These are phyloP conservation scores for Siniperca knerii DNA, from an alignment of 2,113 vertebrate genomes.

Conservation along the genomic window DNA sequence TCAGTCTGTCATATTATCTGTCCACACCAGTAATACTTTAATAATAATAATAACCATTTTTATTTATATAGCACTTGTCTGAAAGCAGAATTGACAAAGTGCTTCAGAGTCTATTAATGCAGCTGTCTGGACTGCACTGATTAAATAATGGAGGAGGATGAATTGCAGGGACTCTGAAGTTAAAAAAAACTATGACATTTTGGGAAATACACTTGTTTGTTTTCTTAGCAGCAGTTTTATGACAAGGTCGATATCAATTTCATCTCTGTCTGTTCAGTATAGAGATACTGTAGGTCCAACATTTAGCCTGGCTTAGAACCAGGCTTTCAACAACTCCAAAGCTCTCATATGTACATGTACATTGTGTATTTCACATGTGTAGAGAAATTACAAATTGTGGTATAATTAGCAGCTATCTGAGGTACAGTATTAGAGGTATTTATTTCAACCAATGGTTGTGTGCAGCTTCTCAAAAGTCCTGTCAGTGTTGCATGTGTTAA, in stretches of 20 bases:
- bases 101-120: neutral
- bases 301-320: neutral
- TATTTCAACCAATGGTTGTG: neutral
- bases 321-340: neutral
- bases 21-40: constrained; percentile 15
- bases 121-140: constrained; percentile 17
- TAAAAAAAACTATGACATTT: constrained; percentile 8
- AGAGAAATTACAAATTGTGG: neutral
- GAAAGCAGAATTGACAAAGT: constrained; percentile 34
- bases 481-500: neutral
- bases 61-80: constrained; percentile 29
- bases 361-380: neutral
- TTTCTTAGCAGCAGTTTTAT: neutral
- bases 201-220: neutral
- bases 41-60: constrained; percentile 20
- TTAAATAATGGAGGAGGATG: constrained; percentile 13
- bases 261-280: neutral
- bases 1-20: constrained; percentile 11
- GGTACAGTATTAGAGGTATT: neutral
- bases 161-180: constrained; percentile 1
- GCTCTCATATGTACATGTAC: neutral
- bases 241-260: constrained; percentile 5
- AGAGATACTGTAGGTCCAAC: neutral
- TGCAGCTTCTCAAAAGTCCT: neutral
- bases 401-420: constrained; percentile 11